These are phyloP conservation scores for Polylopha cassiicola DNA, from an alignment of 2,888 invertebrate genomes.

Conservation along the genomic window DNA sequence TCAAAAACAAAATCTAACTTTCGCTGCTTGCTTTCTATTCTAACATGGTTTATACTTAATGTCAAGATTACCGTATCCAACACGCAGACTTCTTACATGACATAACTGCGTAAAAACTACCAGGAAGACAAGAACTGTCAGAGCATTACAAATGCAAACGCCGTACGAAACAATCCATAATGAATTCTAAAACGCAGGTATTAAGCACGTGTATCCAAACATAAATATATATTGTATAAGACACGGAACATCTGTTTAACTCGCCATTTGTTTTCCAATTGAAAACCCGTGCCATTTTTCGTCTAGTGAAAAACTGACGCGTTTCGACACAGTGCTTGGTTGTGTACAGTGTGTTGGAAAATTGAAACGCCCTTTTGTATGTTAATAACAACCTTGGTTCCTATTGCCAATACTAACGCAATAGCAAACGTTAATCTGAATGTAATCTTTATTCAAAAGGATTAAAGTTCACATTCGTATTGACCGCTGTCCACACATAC, in stretches of 20 bases:
- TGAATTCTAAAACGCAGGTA: conserved; percentile 1
- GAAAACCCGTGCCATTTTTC: too few relatives aligned
- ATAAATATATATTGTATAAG: neutral
- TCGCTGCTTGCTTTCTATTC: too few relatives aligned
- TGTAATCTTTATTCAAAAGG: conserved; percentile 24
- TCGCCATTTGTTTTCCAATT: too few relatives aligned
- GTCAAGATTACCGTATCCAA: neutral
- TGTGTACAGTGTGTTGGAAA: too few relatives aligned
- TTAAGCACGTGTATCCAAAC: conserved; percentile 4
- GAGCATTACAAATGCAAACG: conserved; percentile 25
- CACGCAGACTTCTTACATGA: conserved; percentile 6
- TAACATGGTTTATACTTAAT: too few relatives aligned
- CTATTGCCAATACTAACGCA: conserved; percentile 24
- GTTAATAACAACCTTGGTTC: conserved; percentile 28
- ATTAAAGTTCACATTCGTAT: conserved; percentile 28
- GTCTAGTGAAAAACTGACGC: too few relatives aligned
- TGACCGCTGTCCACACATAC: conserved; percentile 26
- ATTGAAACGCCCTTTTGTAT: conserved; percentile 28
- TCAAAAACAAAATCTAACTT: too few relatives aligned
- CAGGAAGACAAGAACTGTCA: conserved; percentile 28
- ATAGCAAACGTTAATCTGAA: conserved; percentile 18
- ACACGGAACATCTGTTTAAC: neutral
- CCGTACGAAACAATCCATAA: conserved; percentile 7
- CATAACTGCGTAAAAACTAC: conserved; percentile 34
- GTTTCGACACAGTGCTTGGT: too few relatives aligned